Base-by-base conservation (phyloP, 2,113 vertebrate genomes). In the Amphiprion ocellaris region DNA sequence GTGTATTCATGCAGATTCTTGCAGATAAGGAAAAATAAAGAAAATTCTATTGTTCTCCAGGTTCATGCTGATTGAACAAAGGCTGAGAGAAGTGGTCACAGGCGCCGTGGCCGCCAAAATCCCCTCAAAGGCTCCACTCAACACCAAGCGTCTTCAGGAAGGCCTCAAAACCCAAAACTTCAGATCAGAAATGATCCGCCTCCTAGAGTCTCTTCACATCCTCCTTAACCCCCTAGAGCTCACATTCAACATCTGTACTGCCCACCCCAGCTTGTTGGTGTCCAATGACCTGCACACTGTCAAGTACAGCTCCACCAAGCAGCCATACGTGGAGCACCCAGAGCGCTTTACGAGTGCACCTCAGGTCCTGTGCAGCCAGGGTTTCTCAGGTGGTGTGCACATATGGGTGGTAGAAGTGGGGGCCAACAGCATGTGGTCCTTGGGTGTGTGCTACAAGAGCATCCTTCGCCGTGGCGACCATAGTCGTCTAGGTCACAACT, bases 381-480 rank as follows among this genome's bases (percentile, higher is more conserved):
- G 90, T 15, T 93, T 95, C 78, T 90, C 90, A 0, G 8, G 61
- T 0, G 93, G 92, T 0, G 81, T 86, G 28, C 93, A 95, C 2
- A 17, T 93, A 1, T 94, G 93, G 93, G 86, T 90, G 62, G 90
- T 94, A 21, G 94, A 95, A 21, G 26, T 94, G 28, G 94, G 91
- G 2, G 3, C 73, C 28, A 79, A 64, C 15, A 84, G 87, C 69
- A 90, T 88, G 89, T 94, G 93, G 94, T 93, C 93, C 0, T 7
- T 93, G 61, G 93, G 94, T 0, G 55, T 94, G 26, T 93, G 92
- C 54, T 93, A 94, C 81, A 91, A 91, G 69, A 90, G 47, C 63
- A 87, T 94, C 28, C 84, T 77, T 12, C 92, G 92, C 8, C 92
- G 89, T 4, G 93, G 93, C 4, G 94, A 94, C 77, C 87, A 92